phyloP scores from a whole-genome alignment of 2,888 invertebrate genomes.

The Dusona sp. region DNA sequence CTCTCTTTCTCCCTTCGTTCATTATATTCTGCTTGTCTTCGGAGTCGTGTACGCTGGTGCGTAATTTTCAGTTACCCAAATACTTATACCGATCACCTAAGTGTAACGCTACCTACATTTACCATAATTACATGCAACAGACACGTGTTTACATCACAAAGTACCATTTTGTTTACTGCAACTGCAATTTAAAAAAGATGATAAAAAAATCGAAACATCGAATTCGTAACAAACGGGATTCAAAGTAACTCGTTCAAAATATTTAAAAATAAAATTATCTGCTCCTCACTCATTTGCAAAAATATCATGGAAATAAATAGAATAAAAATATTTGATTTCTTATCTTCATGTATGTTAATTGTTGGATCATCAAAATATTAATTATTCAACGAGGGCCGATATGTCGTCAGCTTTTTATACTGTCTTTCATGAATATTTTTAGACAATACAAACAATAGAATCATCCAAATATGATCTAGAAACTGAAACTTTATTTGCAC shows the following conservation, averaged over 20 bases:
- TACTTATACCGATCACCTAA: conserved; percentile 67
- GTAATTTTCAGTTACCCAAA: conserved; percentile 74
- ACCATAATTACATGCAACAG: conserved; percentile 66
- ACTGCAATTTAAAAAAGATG: background rate
- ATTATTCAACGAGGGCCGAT: background rate
- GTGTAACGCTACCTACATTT: conserved; percentile 68
- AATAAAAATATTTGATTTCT: background rate
- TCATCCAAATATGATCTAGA: background rate
- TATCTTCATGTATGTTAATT: background rate
- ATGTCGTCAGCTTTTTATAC: background rate
- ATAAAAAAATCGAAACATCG: background rate
- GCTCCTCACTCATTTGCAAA: background rate
- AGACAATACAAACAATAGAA: background rate
- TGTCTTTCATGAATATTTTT: background rate
- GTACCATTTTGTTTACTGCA: conserved; percentile 29
- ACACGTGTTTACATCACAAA: conserved; percentile 69
- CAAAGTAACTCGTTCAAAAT: background rate
- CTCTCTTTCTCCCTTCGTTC: conserved; percentile 29
- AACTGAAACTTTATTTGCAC: background rate
- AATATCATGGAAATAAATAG: background rate
- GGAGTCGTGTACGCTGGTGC: conserved; percentile 34
- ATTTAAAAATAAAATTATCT: background rate
- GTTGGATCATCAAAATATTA: background rate
- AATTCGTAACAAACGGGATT: background rate
- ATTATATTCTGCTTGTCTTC: background rate